Conservation (phyloP, 2,888 invertebrate species). For the Thymelicus acteon region DNA sequence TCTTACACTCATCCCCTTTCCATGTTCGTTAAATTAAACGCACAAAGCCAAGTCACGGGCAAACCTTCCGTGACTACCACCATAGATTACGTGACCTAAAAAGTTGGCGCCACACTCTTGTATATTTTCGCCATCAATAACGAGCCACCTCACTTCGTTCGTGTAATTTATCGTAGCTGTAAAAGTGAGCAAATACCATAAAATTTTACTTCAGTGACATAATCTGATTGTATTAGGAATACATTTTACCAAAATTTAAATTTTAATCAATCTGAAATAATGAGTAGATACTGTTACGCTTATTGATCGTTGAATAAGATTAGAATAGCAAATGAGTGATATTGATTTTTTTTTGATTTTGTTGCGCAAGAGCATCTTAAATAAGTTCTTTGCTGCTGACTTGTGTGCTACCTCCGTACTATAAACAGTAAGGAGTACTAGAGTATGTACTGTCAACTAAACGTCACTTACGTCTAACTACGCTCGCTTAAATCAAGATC, state of each 20-base stretch:
- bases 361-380: too few species aligned
- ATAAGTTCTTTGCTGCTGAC: too few species aligned
- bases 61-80: slow-evolving; percentile 48
- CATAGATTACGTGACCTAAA: slow-evolving; percentile 68
- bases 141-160: slow-evolving; percentile 27
- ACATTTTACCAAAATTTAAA: neutral
- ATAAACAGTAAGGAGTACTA: too few species aligned
- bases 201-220: slow-evolving; percentile 14
- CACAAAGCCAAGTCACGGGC: slow-evolving; percentile 19
- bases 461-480: neutral
- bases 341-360: too few species aligned
- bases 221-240: slow-evolving; percentile 1
- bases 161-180: slow-evolving; percentile 17
- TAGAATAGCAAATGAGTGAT: too few species aligned
- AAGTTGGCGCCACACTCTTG: slow-evolving; percentile 59
- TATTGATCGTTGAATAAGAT: too few species aligned
- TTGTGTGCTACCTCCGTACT: too few species aligned
- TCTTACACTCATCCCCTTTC: too few species aligned
- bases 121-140: slow-evolving; percentile 59
- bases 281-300: too few species aligned
- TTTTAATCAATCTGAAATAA: neutral
- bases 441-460: too few species aligned
- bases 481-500: too few species aligned
- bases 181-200: slow-evolving; percentile 10
- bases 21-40: slow-evolving; percentile 8